A percentile compares a stretch with the other conserved stretches of the same genome.
Evolutionary conservation across 2,888 invertebrate genomes (phyloP).

Genomic region (Drosophila robusta): DNA sequence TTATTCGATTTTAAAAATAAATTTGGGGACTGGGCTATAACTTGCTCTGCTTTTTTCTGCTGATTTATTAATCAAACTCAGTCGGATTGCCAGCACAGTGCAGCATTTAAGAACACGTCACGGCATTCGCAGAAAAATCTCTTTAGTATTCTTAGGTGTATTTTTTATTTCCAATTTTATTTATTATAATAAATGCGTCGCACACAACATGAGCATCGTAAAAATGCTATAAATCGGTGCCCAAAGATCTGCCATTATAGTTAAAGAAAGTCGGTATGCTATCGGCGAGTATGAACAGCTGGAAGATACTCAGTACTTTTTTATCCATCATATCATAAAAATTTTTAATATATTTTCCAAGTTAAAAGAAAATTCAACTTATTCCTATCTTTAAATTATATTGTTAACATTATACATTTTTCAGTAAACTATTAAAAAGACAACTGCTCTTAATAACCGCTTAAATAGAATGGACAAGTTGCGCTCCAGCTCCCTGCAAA

Average conservation of each 20-base stretch:
- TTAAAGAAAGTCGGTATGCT: neutral
- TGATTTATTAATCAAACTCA: constrained; percentile 36
- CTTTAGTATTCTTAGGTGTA: constrained; percentile 5
- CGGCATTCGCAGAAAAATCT: constrained; percentile 10
- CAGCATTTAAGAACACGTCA: constrained; percentile 2
- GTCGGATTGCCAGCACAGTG: constrained; percentile 7
- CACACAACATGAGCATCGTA: constrained; percentile 50
- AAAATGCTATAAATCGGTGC: constrained; percentile 56
- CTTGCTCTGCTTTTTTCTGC: constrained; percentile 4
- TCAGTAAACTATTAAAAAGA: no score
- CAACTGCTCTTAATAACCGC: no score
- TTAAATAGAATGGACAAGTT: no score
- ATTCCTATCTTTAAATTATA: no score
- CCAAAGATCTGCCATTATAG: constrained; percentile 38
- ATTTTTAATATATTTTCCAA: no score
- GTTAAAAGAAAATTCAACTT: no score
- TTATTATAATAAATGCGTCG: constrained; percentile 54
- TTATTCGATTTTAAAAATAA: constrained; percentile 56
- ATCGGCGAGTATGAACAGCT: neutral
- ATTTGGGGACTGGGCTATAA: constrained; percentile 8
- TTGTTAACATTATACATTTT: no score
- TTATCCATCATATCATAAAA: neutral
- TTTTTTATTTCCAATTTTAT: constrained; percentile 11
- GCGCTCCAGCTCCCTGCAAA: no score
- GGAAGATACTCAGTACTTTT: neutral